Conservation (phyloP, 2,797 vertebrate species). For the Peromyscus eremicus region DNA sequence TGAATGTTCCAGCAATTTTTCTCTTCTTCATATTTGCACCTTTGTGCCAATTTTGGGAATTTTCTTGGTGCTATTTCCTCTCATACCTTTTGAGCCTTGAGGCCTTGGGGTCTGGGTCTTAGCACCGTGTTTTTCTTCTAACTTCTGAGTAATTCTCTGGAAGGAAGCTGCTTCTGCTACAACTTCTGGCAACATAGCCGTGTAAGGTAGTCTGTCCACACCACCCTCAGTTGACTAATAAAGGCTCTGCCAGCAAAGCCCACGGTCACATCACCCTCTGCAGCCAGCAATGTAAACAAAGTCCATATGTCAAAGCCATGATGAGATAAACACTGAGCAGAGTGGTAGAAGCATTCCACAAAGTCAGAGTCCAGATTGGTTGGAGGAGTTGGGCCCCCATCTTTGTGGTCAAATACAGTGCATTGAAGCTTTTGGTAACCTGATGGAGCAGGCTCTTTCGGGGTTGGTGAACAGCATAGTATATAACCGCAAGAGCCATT, state of each 20-base stretch:
- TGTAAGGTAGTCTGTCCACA: neutral
- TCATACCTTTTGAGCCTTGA: neutral
- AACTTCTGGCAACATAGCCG: neutral
- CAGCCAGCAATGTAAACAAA: neutral
- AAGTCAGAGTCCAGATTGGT: neutral
- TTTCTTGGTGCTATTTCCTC: neutral
- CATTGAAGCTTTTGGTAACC: neutral
- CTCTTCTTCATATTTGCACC: neutral
- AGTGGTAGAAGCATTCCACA: neutral
- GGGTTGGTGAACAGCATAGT: neutral
- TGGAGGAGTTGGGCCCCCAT: too few species aligned
- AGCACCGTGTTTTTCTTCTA: neutral
- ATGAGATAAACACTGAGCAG: neutral
- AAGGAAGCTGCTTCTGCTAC: neutral
- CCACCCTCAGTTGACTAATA: neutral
- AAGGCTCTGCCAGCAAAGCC: neutral
- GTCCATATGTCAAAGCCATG: neutral
- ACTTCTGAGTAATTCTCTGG: neutral
- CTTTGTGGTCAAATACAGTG: neutral
- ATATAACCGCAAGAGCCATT: neutral
- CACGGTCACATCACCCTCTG: neutral
- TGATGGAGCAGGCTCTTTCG: neutral
- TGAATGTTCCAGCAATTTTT: neutral
- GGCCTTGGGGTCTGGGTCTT: neutral
- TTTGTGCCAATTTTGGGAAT: neutral